A percentile compares a stretch with the other conserved stretches of the same genome.
Evolutionary conservation across 2,888 invertebrate genomes (phyloP).

Genomic region (Germaria angustata): DNA sequence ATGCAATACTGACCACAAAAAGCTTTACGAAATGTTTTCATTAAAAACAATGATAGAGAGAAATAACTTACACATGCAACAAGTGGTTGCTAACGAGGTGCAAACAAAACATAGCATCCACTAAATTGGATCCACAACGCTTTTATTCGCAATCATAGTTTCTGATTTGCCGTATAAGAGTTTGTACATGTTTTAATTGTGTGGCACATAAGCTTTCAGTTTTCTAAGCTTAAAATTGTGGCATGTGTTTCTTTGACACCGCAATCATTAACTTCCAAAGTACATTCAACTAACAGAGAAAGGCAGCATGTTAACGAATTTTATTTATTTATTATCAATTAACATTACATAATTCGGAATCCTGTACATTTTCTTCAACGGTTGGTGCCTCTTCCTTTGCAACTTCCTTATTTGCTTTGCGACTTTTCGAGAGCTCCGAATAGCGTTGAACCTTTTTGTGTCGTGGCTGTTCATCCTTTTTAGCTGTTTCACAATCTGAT

Average conservation of each 20-base stretch:
- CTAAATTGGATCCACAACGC: neutral
- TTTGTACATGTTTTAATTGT: neutral
- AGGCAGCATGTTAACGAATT: neutral
- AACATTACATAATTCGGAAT: constrained; percentile 9
- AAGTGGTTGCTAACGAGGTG: neutral
- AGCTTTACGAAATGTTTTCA: constrained; percentile 9
- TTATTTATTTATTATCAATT: constrained; percentile 16
- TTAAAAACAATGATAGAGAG: neutral
- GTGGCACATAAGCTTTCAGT: neutral
- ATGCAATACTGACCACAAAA: constrained; percentile 1
- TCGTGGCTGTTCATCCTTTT: constrained; percentile 70
- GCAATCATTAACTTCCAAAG: neutral
- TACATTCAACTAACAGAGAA: neutral
- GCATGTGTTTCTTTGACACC: too few relatives aligned
- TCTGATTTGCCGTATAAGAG: constrained; percentile 35
- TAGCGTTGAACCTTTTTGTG: constrained; percentile 73
- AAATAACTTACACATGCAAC: constrained; percentile 23
- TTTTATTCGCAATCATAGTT: neutral
- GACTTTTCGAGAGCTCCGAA: constrained; percentile 71
- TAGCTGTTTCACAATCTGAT: constrained; percentile 72
- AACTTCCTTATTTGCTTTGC: constrained; percentile 33
- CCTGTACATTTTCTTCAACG: neutral
- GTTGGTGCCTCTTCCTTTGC: constrained; percentile 17
- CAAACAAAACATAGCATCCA: constrained; percentile 41
- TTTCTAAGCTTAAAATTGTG: neutral